Percentiles rank a stretch among this genome's conserved stretches.
Conservation (phyloP, 1,140 invertebrate species). For the Nautilus pompilius region DNA sequence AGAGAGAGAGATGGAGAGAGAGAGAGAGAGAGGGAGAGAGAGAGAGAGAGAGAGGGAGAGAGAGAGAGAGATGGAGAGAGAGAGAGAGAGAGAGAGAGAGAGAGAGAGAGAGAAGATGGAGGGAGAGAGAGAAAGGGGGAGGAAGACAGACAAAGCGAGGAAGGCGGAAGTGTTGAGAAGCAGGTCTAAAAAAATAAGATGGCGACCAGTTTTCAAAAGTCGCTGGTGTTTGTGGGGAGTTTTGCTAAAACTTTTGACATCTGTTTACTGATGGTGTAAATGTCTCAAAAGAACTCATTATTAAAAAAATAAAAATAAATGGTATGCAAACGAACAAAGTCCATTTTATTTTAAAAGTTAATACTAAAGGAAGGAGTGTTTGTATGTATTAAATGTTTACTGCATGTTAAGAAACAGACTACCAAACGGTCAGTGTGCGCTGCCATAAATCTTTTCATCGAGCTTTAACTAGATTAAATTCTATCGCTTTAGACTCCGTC, state of each 20-base stretch:
- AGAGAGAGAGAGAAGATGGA: background rate
- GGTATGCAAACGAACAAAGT: too few relatives aligned
- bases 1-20: background rate
- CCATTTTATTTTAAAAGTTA: too few relatives aligned
- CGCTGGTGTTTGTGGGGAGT: background rate
- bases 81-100: background rate
- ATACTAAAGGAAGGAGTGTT: too few relatives aligned
- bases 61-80: background rate
- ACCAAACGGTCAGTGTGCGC: too few relatives aligned
- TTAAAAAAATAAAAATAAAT: background rate
- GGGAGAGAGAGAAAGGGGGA: background rate
- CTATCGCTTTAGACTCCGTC: too few relatives aligned
- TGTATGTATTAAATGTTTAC: too few relatives aligned
- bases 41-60: background rate
- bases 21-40: background rate
- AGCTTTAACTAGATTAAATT: too few relatives aligned
- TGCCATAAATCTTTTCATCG: too few relatives aligned
- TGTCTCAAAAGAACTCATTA: background rate
- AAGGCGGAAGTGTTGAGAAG: background rate
- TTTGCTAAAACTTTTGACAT: background rate
- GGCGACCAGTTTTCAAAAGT: background rate
- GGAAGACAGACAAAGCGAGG: background rate
- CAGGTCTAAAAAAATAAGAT: background rate
- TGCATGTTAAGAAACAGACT: too few relatives aligned
- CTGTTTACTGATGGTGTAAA: background rate